phyloP scores from a whole-genome alignment of 1,140 invertebrate species.

The Drosophila sturtevanti region DNA sequence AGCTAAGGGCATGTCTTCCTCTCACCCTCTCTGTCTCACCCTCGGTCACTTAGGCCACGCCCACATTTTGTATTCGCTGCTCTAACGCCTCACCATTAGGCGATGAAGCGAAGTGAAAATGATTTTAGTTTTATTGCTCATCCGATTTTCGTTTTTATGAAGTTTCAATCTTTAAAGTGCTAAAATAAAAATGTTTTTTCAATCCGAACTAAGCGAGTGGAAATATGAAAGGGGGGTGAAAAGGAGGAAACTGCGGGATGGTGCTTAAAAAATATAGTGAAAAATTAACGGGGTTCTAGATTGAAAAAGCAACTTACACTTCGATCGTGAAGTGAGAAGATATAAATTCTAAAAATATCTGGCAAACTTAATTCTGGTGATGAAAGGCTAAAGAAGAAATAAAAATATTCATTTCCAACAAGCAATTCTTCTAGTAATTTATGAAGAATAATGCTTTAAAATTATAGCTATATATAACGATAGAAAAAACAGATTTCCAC shows the following conservation, averaged over 20 bases:
- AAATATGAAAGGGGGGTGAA: not conserved
- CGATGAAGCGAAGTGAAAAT: constrained; percentile 57
- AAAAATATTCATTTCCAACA: too few species aligned
- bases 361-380: not conserved
- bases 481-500: too few species aligned
- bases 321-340: too few species aligned
- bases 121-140: constrained; percentile 63
- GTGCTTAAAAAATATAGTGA: too few species aligned
- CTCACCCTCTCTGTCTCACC: not conserved
- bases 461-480: too few species aligned
- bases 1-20: constrained; percentile 33
- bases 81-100: constrained; percentile 35
- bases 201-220: not conserved
- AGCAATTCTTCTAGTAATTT: too few species aligned
- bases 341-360: not conserved
- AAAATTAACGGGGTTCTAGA: too few species aligned
- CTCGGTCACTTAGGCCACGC: not conserved
- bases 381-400: not conserved
- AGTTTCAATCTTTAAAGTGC: constrained; percentile 36
- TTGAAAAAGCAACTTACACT: too few species aligned
- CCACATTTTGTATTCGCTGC: not conserved
- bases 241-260: not conserved
- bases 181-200: not conserved
- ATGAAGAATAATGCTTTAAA: too few species aligned
- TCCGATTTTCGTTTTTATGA: constrained; percentile 2